A percentile compares a stretch with the other conserved stretches of the same genome.
Evolutionary conservation across 2,888 invertebrate species (phyloP).

Genomic region (Napeogenes sylphis): DNA sequence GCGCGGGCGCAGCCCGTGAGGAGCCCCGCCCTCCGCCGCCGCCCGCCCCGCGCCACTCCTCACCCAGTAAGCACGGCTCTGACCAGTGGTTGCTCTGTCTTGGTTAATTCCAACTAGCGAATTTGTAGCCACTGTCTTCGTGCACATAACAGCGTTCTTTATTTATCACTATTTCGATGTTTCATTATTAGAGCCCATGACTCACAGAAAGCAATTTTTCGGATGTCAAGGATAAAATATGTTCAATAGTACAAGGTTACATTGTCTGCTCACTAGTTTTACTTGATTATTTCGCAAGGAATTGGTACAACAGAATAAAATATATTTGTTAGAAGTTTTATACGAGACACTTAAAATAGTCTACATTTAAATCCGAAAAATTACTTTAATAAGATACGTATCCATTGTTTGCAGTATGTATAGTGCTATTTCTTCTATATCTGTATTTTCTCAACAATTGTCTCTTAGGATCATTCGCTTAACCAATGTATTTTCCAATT

Average conservation of each 20-base stretch:
- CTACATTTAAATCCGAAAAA: constrained; percentile 1
- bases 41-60: constrained; percentile 70
- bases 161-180: constrained; percentile 26
- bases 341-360: too few relatives aligned
- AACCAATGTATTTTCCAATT: background rate
- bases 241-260: background rate
- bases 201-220: constrained; percentile 19
- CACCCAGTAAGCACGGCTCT: constrained; percentile 72
- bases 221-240: constrained; percentile 7
- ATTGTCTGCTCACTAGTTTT: too few relatives aligned
- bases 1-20: constrained; percentile 70
- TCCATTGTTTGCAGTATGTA: background rate
- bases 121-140: constrained; percentile 46
- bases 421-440: background rate
- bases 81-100: constrained; percentile 56
- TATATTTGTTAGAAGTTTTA: too few relatives aligned
- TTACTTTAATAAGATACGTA: background rate
- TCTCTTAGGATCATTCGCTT: background rate
- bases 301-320: too few relatives aligned
- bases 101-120: constrained; percentile 1
- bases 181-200: constrained; percentile 10
- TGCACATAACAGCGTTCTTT: constrained; percentile 44
- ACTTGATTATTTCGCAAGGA: too few relatives aligned
- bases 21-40: constrained; percentile 67
- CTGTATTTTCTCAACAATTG: too few relatives aligned